These are phyloP conservation scores for Sminthurides aquaticus DNA, from an alignment of 2,888 invertebrate species.

Conservation along the genomic window DNA sequence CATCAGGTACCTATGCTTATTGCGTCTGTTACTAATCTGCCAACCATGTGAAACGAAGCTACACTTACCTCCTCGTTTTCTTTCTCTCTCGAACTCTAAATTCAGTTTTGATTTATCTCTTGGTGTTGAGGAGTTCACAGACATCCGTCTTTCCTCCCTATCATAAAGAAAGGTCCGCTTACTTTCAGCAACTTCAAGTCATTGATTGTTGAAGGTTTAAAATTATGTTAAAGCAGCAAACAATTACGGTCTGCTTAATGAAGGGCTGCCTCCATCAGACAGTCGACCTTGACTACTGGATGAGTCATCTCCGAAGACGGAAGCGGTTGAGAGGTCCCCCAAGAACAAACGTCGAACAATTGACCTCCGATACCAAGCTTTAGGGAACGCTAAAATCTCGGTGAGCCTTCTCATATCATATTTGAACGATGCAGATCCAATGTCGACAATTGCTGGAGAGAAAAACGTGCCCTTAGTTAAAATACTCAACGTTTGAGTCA, in stretches of 20 bases:
- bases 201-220: no score
- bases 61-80: slow-evolving; percentile 14
- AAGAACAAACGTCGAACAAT: slow-evolving; percentile 87
- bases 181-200: not conserved
- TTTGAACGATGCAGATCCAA: slow-evolving; percentile 92
- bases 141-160: slow-evolving; percentile 34
- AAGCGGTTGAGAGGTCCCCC: slow-evolving; percentile 66
- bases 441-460: slow-evolving; percentile 74
- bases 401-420: slow-evolving; percentile 96
- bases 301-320: slow-evolving; percentile 49
- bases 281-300: slow-evolving; percentile 19
- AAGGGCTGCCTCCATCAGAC: slow-evolving; percentile 29
- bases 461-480: slow-evolving; percentile 1
- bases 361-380: slow-evolving; percentile 94
- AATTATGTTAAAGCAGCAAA: not conserved
- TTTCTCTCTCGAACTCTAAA: slow-evolving; percentile 30
- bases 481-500: not conserved
- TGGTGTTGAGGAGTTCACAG: slow-evolving; percentile 25
- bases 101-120: slow-evolving; percentile 29
- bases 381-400: slow-evolving; percentile 95
- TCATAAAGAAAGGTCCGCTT: not conserved
- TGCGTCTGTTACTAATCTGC: no score
- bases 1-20: no score
- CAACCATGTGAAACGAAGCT: no score
- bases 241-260: slow-evolving; percentile 1